Evolutionary conservation across 2,113 vertebrate species (phyloP), one percentile per base, ranked within the genome.

Genomic region (Leiothrix lutea): DNA sequence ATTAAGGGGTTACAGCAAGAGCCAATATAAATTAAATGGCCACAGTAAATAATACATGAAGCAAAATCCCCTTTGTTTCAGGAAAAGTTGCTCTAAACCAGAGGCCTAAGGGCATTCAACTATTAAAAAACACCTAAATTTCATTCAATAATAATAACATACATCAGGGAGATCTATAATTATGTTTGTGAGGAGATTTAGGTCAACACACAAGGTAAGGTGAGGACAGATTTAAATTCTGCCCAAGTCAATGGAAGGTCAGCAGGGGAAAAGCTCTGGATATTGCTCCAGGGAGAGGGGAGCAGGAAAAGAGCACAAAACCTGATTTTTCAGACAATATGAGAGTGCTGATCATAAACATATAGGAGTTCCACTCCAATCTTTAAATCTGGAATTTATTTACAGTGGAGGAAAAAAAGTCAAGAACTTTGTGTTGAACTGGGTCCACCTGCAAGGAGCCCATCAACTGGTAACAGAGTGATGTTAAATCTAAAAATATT

Each of bases 11-110:
- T 87, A 73, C 45, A 93, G 78, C 33, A 77, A 82, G 84, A 90
- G 71, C 17, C 85, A 91, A 83, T 95, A 90, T 88, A 94, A 94
- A 91, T 88, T 94, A 94, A 95, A 88, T 64, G 45, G 84, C 45
- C 24, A 6, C 83, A 79, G 66, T 87, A 87, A 96, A 89, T 95
- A 95, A 95, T 82, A 38, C 2, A 93, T 92, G 94, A 95, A 90
- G 80, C 33, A 92, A 92, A 89, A 84, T 81, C 80, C 86, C 80
- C 35, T 85, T 91, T 82, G 70, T 82, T 88, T 90, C 85, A 72
- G 70, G 74, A 77, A 65, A 94, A 93, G 84, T 85, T 94, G 64
- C 33, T 93, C 47, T 57, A 36, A 82, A 50, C 9, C 73, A 82
- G 62, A 85, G 24, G 78, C 81, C 70, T 85, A 20, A 85, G 88